Conservation (phyloP, 2,888 invertebrate species). For the Heliconius sara region DNA sequence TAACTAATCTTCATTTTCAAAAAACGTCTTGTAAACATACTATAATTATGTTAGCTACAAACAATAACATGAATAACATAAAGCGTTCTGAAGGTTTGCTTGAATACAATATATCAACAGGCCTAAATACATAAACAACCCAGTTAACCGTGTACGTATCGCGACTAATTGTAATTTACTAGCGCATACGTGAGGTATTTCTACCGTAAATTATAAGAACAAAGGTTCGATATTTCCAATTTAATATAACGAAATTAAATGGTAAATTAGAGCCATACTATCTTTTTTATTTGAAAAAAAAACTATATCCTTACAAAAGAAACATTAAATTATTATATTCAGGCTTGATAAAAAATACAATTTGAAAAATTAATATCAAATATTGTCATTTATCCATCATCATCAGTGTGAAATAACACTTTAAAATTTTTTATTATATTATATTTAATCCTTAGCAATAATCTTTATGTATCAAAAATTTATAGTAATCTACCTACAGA, state of each 20-base stretch:
- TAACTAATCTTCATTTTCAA: neutral
- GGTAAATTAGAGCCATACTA: neutral
- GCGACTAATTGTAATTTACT: slow-evolving; percentile 4
- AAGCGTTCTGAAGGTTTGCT: neutral
- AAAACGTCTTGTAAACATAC: neutral
- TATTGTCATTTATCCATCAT: neutral
- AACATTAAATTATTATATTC: neutral
- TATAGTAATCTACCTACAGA: too few species aligned
- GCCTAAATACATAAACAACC: slow-evolving; percentile 20
- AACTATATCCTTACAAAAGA: too few species aligned
- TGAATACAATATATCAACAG: slow-evolving; percentile 19
- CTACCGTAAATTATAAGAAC: neutral
- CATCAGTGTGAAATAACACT: neutral
- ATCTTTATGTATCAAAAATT: too few species aligned
- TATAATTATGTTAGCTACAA: neutral
- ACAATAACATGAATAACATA: slow-evolving; percentile 9
- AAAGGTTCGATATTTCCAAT: neutral
- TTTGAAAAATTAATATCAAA: neutral
- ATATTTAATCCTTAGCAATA: too few species aligned
- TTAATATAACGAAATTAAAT: neutral
- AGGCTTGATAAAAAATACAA: neutral
- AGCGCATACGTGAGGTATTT: neutral
- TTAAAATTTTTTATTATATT: too few species aligned
- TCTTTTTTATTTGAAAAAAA: too few species aligned
- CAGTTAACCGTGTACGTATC: neutral